Conservation (phyloP, 2,113 vertebrate genomes). For the Taxidea taxus region DNA sequence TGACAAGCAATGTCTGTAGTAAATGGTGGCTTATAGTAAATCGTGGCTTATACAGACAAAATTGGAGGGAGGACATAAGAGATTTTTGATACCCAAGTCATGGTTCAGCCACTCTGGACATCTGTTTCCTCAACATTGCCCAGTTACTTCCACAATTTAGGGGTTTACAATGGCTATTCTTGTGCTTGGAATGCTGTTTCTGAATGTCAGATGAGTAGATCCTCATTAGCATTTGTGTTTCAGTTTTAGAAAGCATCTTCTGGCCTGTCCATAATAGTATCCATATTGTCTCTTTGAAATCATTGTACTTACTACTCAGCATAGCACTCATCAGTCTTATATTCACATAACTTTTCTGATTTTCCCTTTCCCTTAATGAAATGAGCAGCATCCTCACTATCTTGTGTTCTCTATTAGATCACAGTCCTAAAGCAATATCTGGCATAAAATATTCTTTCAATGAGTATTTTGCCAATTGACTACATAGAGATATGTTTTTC, state of each 20-base stretch:
- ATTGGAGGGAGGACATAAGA: rapidly evolving
- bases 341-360: background rate
- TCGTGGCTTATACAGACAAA: background rate
- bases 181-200: background rate
- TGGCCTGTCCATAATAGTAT: background rate
- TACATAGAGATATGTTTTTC: background rate
- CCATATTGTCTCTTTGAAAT: rapidly evolving
- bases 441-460: background rate
- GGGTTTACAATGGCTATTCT: background rate
- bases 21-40: background rate
- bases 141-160: background rate
- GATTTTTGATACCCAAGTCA: background rate
- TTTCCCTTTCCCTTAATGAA: background rate
- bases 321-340: background rate
- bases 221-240: background rate
- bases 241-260: background rate
- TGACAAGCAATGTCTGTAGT: background rate
- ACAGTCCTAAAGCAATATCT: background rate
- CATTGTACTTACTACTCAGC: background rate
- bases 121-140: background rate
- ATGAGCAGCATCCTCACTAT: background rate
- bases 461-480: background rate
- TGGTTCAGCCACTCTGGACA: background rate
- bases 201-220: background rate
- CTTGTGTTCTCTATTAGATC: background rate